Evolutionary conservation across 2,113 vertebrate genomes (phyloP), one percentile per base, ranked within the genome.

Genomic region (Balaeniceps rex): DNA sequence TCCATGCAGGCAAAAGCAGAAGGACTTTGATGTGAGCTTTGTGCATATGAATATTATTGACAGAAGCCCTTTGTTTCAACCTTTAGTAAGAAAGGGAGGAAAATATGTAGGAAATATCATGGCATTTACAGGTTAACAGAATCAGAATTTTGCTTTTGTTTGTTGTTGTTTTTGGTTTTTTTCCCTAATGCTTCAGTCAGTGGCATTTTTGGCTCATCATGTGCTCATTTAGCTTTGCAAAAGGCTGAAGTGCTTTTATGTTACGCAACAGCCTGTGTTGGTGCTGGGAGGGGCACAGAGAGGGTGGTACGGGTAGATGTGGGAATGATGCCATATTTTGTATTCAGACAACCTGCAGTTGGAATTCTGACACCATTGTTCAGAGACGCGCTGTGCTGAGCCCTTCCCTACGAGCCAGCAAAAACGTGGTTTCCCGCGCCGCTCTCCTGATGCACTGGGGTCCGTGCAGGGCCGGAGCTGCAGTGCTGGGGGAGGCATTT

Each of bases 391-490:
- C 24, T 15, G 42, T 64, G 55, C 36, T n/a, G 52, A 68, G 5
- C 33, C 61, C 24, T 51, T 46, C 24, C 19, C 14, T 17, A 11
- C 0, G 6, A 66, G 33, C 54, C 55, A 66, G 42, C 15, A 22
- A 44, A n/a, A 33, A 44, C 8, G 55, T 14, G 46, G 8, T 22
- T 63, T 54, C 52, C 61, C 3, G 1, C 1, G 0, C 36, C 8
- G 7, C 34, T 54, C 24, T 31, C 36, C 36, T 52, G 54, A 8
- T 4, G 31, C 7, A 3, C 34, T 8, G 31, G 18, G 57, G 15
- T 11, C 47, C 4, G 0, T 6, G 31, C 15, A 9, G 58, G 34
- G 23, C 29, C 1, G 7, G 42, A 42, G 49, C 19, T 34, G n/a
- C n/a, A 11, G 31, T 1, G 1, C 11, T 4, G 12, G 14, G 6